Evolutionary conservation across 23 tunicate genomes (phyloP), one percentile per base, ranked within the genome.

Genomic region (Oikopleura vanhoeffeni): DNA sequence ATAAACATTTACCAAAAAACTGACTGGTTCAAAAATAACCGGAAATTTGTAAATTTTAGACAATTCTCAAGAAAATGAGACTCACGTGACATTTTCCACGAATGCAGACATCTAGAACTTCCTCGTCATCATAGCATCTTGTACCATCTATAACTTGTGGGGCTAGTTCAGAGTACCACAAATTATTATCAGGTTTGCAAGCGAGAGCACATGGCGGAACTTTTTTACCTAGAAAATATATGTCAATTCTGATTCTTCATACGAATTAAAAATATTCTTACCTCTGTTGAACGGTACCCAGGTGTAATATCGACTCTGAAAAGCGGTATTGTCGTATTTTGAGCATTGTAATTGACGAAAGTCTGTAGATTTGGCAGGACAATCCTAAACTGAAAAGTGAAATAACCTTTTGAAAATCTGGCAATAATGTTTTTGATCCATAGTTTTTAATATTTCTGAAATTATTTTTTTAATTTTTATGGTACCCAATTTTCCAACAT

Each of bases 31-130:
- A n/a, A n/a, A n/a, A n/a, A n/a, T n/a, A n/a, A n/a, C n/a, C n/a
- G n/a, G n/a, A n/a, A n/a, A n/a, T n/a, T n/a, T n/a, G n/a, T n/a
- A n/a, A n/a, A n/a, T n/a, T n/a, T n/a, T n/a, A n/a, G n/a, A n/a
- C n/a, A n/a, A n/a, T n/a, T n/a, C n/a, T 41, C 40, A 1, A 71
- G 18, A 34, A 41, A n/a, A n/a, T n/a, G n/a, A n/a, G n/a, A 86
- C 98, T 90, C 88, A 91, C 99, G 40, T 95, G 96, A 85, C 99
- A 95, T 85, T 88, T 90, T 40, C 99, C 99, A 84, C 83, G 86
- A 57, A 95, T 91, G 88, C 99, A 95, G 49, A 95, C 85, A 64
- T 95, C 96, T 41, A 88, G 85, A 3, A 88, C 85, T 41, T 95
- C 88, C 33, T 88, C 79, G 86, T 71, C 79, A 71, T 71, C 35